Base-by-base conservation (phyloP, 2,113 vertebrate genomes). In the Lipophrys pholis region DNA sequence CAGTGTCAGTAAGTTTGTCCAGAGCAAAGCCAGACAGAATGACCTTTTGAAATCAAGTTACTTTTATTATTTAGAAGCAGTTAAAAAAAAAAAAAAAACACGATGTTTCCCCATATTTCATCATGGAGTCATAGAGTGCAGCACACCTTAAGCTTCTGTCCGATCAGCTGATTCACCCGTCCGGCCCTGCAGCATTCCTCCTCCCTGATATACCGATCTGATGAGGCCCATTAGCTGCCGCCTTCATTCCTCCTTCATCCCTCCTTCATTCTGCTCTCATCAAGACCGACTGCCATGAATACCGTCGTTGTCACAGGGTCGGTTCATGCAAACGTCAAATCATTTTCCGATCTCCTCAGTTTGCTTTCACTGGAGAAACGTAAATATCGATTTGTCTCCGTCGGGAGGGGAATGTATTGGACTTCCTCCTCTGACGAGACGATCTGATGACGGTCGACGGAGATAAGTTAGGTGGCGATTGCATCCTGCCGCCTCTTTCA, bases 161-260 rank as follows among this genome's bases (percentile, higher is more conserved):
- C 42, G 38, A 16, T 67, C 70, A 81, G 69, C 73, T 76, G 66
- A 36, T 51, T 0, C 0, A 40, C 7, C 38, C 79, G 80, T 58
- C 17, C 11, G 5, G 58, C 7, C 49, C 52, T 3, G 73, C 81
- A 59, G 50, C 87, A 87, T 90, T 90, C 81, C 81, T 72, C 7
- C 48, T 2, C 21, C 21, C 60, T 38, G 50, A 54, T 67, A 65
- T 71, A 12, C 69, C 7, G 30, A 64, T 56, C 10, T 42, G 21
- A 46, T 69, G 48, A 67, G n/a, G 6, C 30, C 1, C 50, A 81
- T 70, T 42, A 57, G 17, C 16, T 0, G 7, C 62, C 35, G 48
- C 46, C 38, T 50, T 46, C 42, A 43, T 5, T 17, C 39, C 55
- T 71, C 59, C 50, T 4, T 83, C 74, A 43, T 5, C 15, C 40